These are phyloP conservation scores for Thalassophryne amazonica DNA, from an alignment of 2,797 vertebrate genomes.

Conservation along the genomic window DNA sequence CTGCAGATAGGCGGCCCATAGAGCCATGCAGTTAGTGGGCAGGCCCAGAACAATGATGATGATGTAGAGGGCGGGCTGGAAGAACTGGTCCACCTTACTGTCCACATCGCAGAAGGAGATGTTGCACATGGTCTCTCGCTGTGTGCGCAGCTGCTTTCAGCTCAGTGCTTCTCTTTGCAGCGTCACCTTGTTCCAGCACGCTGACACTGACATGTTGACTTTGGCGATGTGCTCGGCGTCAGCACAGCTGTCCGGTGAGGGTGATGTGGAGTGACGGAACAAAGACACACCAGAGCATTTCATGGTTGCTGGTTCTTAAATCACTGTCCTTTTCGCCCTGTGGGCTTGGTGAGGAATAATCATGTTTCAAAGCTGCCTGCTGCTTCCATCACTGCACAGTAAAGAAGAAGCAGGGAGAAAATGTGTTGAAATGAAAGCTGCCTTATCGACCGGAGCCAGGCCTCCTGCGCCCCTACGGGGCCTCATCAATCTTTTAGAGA, in stretches of 20 bases:
- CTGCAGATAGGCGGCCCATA: constrained; percentile 93
- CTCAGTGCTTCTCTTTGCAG: constrained; percentile 34
- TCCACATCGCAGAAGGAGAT: constrained; percentile 86
- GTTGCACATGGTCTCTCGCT: constrained; percentile 83
- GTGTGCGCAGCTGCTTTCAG: constrained; percentile 35
- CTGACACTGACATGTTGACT: constrained; percentile 35
- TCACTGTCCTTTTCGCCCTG: constrained; percentile 3
- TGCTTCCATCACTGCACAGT: not conserved
- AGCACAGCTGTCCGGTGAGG: constrained; percentile 3
- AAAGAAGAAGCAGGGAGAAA: constrained; percentile 15
- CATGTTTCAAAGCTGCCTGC: constrained; percentile 1
- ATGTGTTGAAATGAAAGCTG: constrained; percentile 51
- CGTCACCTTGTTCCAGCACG: constrained; percentile 39
- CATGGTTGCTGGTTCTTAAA: constrained; percentile 36
- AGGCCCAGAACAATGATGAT: constrained; percentile 87
- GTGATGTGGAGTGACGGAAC: constrained; percentile 3
- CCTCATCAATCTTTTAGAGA: constrained; percentile 67
- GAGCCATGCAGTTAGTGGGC: constrained; percentile 89
- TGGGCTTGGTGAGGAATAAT: constrained; percentile 13
- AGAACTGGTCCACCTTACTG: constrained; percentile 88
- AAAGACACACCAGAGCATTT: constrained; percentile 16
- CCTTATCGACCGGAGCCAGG: constrained; percentile 57
- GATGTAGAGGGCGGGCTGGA: constrained; percentile 90
- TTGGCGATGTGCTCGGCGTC: constrained; percentile 20
- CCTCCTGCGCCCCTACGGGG: constrained; percentile 28